phyloP scores from a whole-genome alignment of 2,113 vertebrate genomes.

The Alethe diademata region DNA sequence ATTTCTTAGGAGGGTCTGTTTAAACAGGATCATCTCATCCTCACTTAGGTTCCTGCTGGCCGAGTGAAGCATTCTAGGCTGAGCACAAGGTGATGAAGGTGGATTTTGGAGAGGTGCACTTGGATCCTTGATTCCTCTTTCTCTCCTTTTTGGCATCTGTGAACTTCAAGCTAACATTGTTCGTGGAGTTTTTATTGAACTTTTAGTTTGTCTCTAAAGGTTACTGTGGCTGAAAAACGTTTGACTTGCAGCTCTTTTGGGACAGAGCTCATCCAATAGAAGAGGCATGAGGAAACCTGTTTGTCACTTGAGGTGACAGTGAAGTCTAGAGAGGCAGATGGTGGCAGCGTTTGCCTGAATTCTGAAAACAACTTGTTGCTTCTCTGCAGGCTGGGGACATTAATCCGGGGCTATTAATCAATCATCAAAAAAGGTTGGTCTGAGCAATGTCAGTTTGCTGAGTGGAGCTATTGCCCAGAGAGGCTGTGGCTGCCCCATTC shows the following conservation, averaged over 20 bases:
- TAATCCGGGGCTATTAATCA: background rate
- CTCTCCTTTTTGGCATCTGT: background rate
- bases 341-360: background rate
- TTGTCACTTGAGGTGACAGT: background rate
- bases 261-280: background rate
- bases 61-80: background rate
- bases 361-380: background rate
- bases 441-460: constrained; percentile 42
- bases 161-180: background rate
- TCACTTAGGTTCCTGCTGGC: background rate
- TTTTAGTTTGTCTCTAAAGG: background rate
- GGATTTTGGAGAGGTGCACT: background rate
- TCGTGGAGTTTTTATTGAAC: background rate
- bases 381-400: background rate
- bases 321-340: background rate
- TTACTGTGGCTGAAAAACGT: background rate
- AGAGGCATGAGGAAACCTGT: background rate
- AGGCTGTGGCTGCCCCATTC: background rate
- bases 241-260: background rate
- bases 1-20: background rate
- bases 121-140: background rate
- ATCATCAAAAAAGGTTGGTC: background rate
- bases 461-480: background rate
- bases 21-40: background rate
- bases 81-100: background rate